Evolutionary conservation across 2,797 vertebrate species (phyloP).

Genomic region (Apogon talboti): DNA sequence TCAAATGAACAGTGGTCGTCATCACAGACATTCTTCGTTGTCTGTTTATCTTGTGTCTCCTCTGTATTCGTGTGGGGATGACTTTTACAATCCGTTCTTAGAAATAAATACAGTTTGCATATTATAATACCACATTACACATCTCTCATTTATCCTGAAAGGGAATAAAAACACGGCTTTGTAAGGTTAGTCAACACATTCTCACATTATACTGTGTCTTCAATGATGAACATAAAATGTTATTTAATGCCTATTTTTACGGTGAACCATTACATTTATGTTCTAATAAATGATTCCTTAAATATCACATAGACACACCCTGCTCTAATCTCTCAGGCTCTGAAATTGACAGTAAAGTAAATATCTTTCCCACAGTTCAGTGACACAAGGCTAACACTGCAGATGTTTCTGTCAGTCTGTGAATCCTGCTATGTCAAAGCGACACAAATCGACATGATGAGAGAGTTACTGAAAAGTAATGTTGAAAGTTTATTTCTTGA

Average conservation of each 20-base stretch:
- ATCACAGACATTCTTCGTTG: conserved; percentile 9
- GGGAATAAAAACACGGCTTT: neutral
- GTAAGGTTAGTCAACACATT: neutral
- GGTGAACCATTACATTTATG: neutral
- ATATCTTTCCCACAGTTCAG: neutral
- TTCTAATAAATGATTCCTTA: neutral
- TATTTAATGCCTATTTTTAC: neutral
- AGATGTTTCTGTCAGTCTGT: conserved; percentile 26
- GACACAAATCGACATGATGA: conserved; percentile 32
- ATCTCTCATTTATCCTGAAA: neutral
- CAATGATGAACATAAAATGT: no score
- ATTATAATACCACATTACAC: conserved; percentile 17
- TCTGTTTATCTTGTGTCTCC: conserved; percentile 5
- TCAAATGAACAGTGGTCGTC: conserved; percentile 37
- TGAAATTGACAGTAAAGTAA: no score
- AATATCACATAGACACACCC: neutral
- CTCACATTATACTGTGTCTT: neutral
- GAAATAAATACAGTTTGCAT: conserved; percentile 21
- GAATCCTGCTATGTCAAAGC: conserved; percentile 18
- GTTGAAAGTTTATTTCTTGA: conserved; percentile 37
- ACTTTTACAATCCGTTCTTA: conserved; percentile 3
- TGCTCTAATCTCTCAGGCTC: no score
- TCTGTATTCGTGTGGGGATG: conserved; percentile 6
- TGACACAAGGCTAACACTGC: conserved; percentile 26
- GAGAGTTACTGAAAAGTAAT: conserved; percentile 32